These are phyloP conservation scores for Pseudorhombus dupliciocellatus DNA, from an alignment of 2,113 vertebrate genomes.

Conservation along the genomic window DNA sequence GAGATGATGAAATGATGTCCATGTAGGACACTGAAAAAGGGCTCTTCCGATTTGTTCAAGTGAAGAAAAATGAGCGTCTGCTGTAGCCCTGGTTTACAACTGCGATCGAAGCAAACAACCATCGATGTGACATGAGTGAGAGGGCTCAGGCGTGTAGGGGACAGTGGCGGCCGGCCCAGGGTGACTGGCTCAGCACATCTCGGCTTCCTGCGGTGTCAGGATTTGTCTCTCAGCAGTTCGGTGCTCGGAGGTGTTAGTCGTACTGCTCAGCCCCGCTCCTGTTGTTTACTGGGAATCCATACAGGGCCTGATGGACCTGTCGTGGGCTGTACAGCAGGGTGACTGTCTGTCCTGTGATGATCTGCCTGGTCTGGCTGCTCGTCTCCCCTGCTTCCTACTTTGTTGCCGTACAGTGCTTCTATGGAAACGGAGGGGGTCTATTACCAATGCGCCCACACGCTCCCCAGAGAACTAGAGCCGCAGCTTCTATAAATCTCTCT, in stretches of 20 bases:
- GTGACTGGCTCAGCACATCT: slow-evolving; percentile 38
- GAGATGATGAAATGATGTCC: too few relatives aligned
- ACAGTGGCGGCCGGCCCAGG: slow-evolving; percentile 1
- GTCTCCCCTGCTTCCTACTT: slow-evolving; percentile 47
- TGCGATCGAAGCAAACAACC: background rate
- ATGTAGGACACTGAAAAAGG: too few relatives aligned
- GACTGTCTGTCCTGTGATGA: slow-evolving; percentile 26
- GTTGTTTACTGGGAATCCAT: slow-evolving; percentile 15
- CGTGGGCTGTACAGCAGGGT: slow-evolving; percentile 6
- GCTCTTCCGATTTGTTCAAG: too few relatives aligned
- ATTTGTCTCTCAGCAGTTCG: slow-evolving; percentile 41
- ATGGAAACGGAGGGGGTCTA: slow-evolving; percentile 73
- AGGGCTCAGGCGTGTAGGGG: background rate
- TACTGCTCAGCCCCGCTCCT: background rate
- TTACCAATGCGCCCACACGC: slow-evolving; percentile 72
- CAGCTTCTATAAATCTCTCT: slow-evolving; percentile 68
- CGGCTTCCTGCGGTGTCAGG: slow-evolving; percentile 22
- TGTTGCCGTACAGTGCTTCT: slow-evolving; percentile 64
- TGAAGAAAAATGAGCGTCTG: too few relatives aligned
- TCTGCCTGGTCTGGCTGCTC: slow-evolving; percentile 26
- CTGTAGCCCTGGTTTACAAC: too few relatives aligned
- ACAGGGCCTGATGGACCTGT: slow-evolving; percentile 4
- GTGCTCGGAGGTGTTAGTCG: slow-evolving; percentile 7
- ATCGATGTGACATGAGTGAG: background rate
- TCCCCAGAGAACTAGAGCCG: slow-evolving; percentile 66